Base-by-base conservation (phyloP, 2,888 invertebrate genomes). In the Chaetoderma sp. region DNA sequence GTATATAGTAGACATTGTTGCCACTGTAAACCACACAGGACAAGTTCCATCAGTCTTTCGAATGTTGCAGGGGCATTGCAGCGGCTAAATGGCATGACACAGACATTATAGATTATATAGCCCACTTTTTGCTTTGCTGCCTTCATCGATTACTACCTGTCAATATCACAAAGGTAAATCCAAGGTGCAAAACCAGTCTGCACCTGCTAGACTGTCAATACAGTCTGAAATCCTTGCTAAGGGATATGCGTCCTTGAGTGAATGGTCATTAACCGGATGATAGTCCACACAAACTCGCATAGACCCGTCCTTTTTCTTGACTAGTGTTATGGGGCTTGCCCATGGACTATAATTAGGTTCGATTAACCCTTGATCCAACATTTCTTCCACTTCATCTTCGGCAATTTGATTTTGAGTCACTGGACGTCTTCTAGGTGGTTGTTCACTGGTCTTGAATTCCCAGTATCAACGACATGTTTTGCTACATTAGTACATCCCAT, bases 161-260 rank as follows among this genome's bases (percentile, higher is more conserved):
- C 71, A 75, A 54, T 78, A 76, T 4, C 75, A 74, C 16, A 56
- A 45, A 6, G 36, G 58, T 13, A 74, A 42, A 57, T 78, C 76
- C 6, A 77, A 54, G 2, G 59, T 62, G 18, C 55, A 60, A 49
- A 74, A 77, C 58, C 58, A 73, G 10, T 57, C n/a, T 2, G 66
- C 57, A 1, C 74, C 75, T 5, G 67, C n/a, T 23, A 75, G 45
- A 6, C 62, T 39, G 42, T 69, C 72, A 2, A 77, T n/a, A n/a
- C n/a, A n/a, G n/a, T n/a, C n/a, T n/a, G 47, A 21, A 55, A 72
- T 61, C 27, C 70, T 45, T 4, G 63, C 60, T 2, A 71, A 39
- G 1, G 55, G 62, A 56, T 63, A 58, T 16, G 63, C 49, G 32
- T 63, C 69, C 27, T 60, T 57, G 16, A 39, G 36, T 13, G 63